Evolutionary conservation across 2,797 vertebrate species (phyloP).

Genomic region (Acanthurus tractus): DNA sequence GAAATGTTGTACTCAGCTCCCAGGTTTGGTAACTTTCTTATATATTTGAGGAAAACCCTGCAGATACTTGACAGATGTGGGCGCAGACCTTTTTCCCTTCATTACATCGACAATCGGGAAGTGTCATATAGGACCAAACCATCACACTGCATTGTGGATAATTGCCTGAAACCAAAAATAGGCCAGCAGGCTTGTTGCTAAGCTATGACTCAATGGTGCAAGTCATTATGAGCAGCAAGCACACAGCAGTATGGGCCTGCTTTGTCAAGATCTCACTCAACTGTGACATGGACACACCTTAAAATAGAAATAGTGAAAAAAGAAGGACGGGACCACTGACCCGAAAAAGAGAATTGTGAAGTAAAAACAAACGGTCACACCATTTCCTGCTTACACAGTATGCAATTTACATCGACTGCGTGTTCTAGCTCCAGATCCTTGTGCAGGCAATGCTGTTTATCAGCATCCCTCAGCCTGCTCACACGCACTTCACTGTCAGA

Average conservation of each 20-base stretch:
- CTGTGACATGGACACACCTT: conserved; percentile 55
- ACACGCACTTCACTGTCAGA: conserved; percentile 12
- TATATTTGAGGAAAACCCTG: conserved; percentile 18
- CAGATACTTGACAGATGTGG: conserved; percentile 51
- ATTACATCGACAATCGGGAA: conserved; percentile 64
- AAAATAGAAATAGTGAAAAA: conserved; percentile 41
- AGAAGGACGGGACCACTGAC: conserved; percentile 12
- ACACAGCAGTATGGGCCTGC: conserved; percentile 39
- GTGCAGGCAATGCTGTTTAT: conserved; percentile 16
- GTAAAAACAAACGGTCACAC: conserved; percentile 7
- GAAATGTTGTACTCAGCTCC: neutral
- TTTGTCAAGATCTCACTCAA: conserved; percentile 57
- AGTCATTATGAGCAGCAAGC: conserved; percentile 63
- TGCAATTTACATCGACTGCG: conserved; percentile 27
- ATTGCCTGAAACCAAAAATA: conserved; percentile 80
- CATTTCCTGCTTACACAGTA: conserved; percentile 6
- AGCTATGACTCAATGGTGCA: conserved; percentile 73
- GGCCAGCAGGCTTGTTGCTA: conserved; percentile 76
- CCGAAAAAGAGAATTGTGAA: conserved; percentile 3
- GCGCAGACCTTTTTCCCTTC: conserved; percentile 52
- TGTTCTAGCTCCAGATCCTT: conserved; percentile 11
- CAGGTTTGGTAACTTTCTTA: conserved; percentile 26
- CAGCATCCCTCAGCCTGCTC: conserved; percentile 26
- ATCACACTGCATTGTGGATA: conserved; percentile 71
- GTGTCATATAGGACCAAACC: conserved; percentile 52